Evolutionary conservation across 2,888 invertebrate species (phyloP).

Genomic region (Polia nebulosa): DNA sequence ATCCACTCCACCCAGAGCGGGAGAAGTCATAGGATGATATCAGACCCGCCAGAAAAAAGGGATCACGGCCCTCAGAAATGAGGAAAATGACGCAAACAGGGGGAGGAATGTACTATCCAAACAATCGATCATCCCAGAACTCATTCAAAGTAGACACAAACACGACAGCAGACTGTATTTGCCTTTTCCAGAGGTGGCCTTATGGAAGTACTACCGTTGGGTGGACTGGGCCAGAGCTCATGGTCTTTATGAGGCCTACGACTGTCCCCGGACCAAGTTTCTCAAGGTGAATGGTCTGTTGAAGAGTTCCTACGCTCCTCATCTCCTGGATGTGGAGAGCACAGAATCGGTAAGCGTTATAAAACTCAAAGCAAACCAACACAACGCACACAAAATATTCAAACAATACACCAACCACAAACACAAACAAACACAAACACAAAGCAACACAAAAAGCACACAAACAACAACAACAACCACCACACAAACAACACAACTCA

Average conservation of each 20-base stretch:
- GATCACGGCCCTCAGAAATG: too few species aligned
- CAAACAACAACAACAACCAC: too few species aligned
- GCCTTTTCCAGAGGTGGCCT: conserved; percentile 76
- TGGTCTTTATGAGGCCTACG: conserved; percentile 83
- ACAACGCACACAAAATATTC: too few species aligned
- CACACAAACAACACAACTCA: too few species aligned
- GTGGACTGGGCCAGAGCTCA: conserved; percentile 85
- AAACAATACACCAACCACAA: too few species aligned
- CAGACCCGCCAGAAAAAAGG: too few species aligned
- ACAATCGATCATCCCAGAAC: background rate
- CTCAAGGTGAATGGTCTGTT: conserved; percentile 83
- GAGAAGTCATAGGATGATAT: too few species aligned
- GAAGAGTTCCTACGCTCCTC: conserved; percentile 84
- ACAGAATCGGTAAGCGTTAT: conserved; percentile 79
- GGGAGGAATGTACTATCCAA: too few species aligned
- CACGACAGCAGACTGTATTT: background rate
- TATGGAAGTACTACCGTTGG: conserved; percentile 87
- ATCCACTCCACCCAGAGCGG: too few species aligned
- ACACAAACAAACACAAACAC: too few species aligned
- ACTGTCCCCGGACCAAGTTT: conserved; percentile 82
- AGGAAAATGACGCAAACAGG: too few species aligned
- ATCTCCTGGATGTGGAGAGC: conserved; percentile 83
- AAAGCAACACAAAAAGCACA: too few species aligned
- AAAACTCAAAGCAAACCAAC: background rate
- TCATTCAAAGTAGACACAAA: background rate